These are phyloP conservation scores for Enteromius fasciolatus DNA, from an alignment of 2,797 vertebrate genomes.

Conservation along the genomic window DNA sequence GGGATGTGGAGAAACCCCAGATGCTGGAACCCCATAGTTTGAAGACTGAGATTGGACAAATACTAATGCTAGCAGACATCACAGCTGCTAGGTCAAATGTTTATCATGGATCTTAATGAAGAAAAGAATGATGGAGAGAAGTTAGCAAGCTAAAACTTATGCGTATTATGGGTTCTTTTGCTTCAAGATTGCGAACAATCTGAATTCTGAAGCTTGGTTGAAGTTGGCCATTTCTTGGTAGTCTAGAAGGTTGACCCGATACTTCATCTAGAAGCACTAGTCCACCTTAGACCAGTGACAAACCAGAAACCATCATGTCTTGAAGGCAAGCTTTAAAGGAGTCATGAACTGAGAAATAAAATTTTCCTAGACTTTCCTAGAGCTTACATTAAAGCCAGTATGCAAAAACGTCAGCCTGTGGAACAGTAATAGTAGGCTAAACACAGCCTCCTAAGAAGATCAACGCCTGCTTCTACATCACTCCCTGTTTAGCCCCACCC, in stretches of 20 bases:
- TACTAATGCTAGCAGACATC: conserved; percentile 27
- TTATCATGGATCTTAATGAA: background rate
- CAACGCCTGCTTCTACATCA: background rate
- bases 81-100: background rate
- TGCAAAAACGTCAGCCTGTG: background rate
- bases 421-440: background rate
- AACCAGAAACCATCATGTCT: background rate
- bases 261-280: background rate
- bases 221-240: background rate
- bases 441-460: background rate
- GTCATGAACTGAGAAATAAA: background rate
- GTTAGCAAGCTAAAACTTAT: background rate
- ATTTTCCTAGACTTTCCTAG: background rate
- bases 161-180: background rate
- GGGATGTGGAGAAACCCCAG: conserved; percentile 49
- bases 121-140: background rate
- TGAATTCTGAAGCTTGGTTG: background rate
- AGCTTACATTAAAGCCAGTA: background rate
- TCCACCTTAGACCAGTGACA: background rate
- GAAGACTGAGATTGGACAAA: conserved; percentile 26
- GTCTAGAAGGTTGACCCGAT: background rate
- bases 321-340: background rate
- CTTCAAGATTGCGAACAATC: background rate
- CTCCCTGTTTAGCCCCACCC: background rate
- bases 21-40: conserved; percentile 26